A percentile compares a stretch with the other conserved stretches of the same genome.
These are phyloP conservation scores for Carabus problematicus DNA, from an alignment of 2,888 invertebrate genomes.

Conservation along the genomic window DNA sequence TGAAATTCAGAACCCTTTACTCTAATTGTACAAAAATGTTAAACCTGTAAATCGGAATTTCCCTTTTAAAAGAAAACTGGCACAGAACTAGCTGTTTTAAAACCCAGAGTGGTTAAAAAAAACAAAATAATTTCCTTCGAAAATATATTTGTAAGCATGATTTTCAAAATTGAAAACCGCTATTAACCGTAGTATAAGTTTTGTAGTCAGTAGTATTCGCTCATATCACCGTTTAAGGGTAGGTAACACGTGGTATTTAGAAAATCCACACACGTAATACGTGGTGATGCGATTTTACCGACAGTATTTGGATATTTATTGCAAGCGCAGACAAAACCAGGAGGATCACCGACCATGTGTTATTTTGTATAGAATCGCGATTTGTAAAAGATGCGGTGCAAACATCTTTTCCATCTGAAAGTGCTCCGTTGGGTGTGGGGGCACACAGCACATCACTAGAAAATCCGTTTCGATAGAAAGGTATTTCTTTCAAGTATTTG, in stretches of 20 bases:
- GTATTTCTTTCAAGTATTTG: conserved; percentile 25
- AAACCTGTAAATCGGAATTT: no score
- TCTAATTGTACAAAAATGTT: no score
- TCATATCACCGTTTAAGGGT: neutral
- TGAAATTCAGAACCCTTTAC: no score
- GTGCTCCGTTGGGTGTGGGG: conserved; percentile 7
- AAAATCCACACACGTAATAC: conserved; percentile 26
- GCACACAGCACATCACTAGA: neutral
- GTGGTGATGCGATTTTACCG: conserved; percentile 18
- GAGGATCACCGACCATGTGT: conserved; percentile 25
- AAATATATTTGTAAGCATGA: no score
- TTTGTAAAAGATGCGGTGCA: conserved; percentile 29
- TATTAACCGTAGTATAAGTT: no score
- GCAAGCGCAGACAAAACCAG: conserved; percentile 16
- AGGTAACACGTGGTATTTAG: conserved; percentile 12
- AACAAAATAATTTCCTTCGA: no score
- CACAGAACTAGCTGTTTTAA: no score
- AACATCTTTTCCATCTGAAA: conserved; percentile 19
- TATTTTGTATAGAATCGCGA: conserved; percentile 34
- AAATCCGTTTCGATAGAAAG: conserved; percentile 33
- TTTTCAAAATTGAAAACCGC: no score
- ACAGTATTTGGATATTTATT: conserved; percentile 15
- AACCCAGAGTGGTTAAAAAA: no score
- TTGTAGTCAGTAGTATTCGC: neutral
- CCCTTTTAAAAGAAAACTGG: no score